These are phyloP conservation scores for Trogon melanurus DNA, from an alignment of 2,113 vertebrate genomes.

Conservation along the genomic window DNA sequence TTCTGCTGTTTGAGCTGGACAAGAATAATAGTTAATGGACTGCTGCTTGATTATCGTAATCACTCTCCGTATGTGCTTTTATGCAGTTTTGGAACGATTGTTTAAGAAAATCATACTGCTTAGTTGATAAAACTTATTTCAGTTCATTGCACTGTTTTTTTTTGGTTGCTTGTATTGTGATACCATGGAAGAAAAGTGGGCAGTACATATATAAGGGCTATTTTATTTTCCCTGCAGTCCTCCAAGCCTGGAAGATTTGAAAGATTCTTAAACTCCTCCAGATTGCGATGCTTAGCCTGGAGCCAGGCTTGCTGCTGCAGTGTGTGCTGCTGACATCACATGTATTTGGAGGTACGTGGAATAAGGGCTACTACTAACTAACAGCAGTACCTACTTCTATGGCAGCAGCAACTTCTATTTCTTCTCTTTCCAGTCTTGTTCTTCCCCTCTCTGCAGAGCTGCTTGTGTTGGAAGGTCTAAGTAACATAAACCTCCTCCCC, in stretches of 20 bases:
- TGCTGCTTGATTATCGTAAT: neutral
- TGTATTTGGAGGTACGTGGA: neutral
- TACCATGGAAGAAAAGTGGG: neutral
- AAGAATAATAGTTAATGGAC: neutral
- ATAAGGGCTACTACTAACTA: neutral
- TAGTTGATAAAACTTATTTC: neutral
- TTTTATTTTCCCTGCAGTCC: neutral
- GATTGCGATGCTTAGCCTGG: neutral
- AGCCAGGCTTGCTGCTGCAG: neutral
- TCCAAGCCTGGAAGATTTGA: neutral
- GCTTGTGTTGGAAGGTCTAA: neutral
- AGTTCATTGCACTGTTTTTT: neutral
- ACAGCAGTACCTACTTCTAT: neutral
- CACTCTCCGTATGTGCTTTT: neutral
- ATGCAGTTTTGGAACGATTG: neutral
- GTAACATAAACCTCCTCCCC: no score
- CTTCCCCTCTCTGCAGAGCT: neutral
- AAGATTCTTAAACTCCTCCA: neutral
- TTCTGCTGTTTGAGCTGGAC: neutral
- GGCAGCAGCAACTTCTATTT: neutral
- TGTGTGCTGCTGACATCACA: neutral
- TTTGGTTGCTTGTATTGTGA: neutral
- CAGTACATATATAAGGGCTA: neutral
- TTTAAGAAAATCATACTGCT: neutral
- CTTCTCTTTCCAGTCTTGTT: neutral